These are phyloP conservation scores for Gortyna flavago DNA, from an alignment of 2,888 invertebrate species.

Conservation along the genomic window DNA sequence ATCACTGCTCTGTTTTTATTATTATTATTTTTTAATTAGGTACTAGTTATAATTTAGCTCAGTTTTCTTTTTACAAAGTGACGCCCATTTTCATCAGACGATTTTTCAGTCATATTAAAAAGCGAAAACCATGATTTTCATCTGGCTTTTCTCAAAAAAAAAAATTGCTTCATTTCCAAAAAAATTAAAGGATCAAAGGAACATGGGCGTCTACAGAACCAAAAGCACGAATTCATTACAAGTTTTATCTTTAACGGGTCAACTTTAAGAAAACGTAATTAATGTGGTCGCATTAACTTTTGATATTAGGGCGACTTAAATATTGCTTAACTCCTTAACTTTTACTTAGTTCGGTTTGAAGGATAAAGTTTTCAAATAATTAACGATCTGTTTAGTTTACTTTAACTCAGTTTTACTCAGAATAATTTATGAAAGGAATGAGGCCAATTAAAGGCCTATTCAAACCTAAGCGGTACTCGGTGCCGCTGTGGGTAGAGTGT, in stretches of 20 bases:
- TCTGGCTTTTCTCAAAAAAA: neutral
- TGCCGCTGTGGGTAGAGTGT: no score
- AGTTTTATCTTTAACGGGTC: conserved; percentile 55
- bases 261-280: conserved; percentile 60
- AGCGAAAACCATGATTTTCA: neutral
- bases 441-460: no score
- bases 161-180: neutral
- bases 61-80: neutral
- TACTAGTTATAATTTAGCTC: neutral
- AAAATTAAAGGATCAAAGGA: conserved; percentile 9
- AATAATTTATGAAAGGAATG: neutral
- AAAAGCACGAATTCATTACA: conserved; percentile 55
- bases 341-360: conserved; percentile 26
- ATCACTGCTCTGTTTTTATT: neutral
- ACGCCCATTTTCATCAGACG: neutral
- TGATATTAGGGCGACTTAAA: conserved; percentile 32
- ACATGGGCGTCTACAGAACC: conserved; percentile 14
- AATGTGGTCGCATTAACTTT: conserved; percentile 58
- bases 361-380: conserved; percentile 32
- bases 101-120: neutral
- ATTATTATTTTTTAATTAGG: neutral
- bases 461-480: no score
- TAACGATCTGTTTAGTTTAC: conserved; percentile 34
- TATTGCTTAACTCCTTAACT: conserved; percentile 48
- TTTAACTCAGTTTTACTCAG: neutral